Evolutionary conservation across 2,888 invertebrate species (phyloP), one percentile per base, ranked within the genome.

Genomic region (Acanthosepion lycidas): DNA sequence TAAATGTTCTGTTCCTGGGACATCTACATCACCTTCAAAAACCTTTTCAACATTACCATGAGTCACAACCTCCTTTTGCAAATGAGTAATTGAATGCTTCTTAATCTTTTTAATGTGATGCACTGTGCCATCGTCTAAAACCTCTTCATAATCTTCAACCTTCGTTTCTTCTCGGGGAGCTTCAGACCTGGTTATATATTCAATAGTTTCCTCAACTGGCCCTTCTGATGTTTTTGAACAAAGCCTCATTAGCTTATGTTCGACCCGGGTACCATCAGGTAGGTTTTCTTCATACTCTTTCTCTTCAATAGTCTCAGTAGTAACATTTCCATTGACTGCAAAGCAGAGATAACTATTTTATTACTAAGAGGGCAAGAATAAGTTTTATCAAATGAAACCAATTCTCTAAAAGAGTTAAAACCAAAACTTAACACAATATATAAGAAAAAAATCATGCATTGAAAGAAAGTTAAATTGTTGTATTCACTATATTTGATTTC

Each of bases 71-170:
- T 95, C 95, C 94, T 95, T 96, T 20, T 95, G 95, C 20, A 96
- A 91, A 94, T 96, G 96, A 94, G 96, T 96, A 6, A 96, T 59
- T 20, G 96, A 96, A 94, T 97, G 96, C 48, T 95, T 95, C 26
- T 95, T 95, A 15, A 96, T 96, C 93, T 94, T 95, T 55, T 96
- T 96, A 20, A 94, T 95, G 91, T 95, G 96, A 95, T 97, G 96
- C 18, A 96, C 95, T 8, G 97, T 97, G 8, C 97, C 97, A 95
- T 97, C 97, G 18, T 96, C 96, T 53, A 97, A 95, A 51, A 96
- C 94, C 95, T 97, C 96, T 94, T 96, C 96, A 23, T 96, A 95
- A 91, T 96, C 96, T 94, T 96, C 95, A 4, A 96, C 95, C n/a
- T 96, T 95, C 6, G 95, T 95, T 93, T 96, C 96, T 78, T 96